Conservation (phyloP, 2,113 vertebrate genomes). For the Eretmochelys imbricata region DNA sequence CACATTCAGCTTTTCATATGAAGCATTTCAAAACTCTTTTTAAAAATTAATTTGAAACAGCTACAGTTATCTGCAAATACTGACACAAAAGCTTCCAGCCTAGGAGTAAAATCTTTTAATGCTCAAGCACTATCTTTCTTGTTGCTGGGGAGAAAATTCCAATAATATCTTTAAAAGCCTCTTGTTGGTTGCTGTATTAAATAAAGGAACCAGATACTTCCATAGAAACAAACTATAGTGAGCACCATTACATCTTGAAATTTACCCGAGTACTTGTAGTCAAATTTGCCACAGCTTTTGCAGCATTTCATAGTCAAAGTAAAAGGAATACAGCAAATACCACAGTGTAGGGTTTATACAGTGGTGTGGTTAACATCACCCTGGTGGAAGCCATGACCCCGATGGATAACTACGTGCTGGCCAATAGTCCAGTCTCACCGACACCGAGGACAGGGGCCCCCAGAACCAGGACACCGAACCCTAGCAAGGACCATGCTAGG, state of each 20-base stretch:
- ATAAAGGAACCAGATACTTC: background rate
- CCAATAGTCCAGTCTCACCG: no score
- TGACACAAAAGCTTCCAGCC: background rate
- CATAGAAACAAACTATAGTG: background rate
- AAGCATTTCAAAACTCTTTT: background rate
- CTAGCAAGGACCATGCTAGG: no score
- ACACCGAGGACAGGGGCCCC: no score
- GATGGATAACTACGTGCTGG: no score
- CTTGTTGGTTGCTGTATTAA: background rate
- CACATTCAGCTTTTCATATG: background rate
- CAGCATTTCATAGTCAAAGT: background rate
- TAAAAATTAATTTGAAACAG: background rate
- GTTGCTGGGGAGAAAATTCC: background rate
- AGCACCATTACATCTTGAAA: background rate
- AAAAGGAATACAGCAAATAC: background rate
- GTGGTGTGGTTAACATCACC: background rate
- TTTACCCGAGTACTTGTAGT: background rate
- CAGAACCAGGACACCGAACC: no score
- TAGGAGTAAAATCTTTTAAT: background rate
- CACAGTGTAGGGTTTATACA: background rate
- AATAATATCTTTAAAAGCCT: background rate
- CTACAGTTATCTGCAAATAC: background rate
- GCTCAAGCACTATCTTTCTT: background rate
- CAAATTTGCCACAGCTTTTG: background rate
- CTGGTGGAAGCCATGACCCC: no score